Percentiles rank a stretch among this genome's conserved stretches.
Evolutionary conservation across 2,888 invertebrate genomes (phyloP).

Genomic region (Drosophila prolongata): DNA sequence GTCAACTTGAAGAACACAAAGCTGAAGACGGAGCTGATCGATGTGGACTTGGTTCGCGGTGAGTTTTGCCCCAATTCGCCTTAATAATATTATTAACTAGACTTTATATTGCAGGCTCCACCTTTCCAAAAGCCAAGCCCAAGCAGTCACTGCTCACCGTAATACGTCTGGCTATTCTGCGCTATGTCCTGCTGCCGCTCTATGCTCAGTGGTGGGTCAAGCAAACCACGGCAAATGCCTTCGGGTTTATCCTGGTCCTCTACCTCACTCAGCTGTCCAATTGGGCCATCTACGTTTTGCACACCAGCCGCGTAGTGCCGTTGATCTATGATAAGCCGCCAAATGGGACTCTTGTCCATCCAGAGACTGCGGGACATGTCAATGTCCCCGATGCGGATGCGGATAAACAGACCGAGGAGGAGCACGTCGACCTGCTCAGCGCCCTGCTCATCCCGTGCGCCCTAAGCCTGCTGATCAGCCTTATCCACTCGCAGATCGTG

Average conservation of each 20-base stretch:
- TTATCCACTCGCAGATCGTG: conserved; percentile 93
- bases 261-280: conserved; percentile 89
- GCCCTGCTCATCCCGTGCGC: conserved; percentile 90
- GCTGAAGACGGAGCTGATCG: conserved; percentile 95
- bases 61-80: background rate
- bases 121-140: conserved; percentile 97
- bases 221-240: conserved; percentile 92
- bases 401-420: conserved; percentile 63
- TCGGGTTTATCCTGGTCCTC: conserved; percentile 90
- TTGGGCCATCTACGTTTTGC: conserved; percentile 84
- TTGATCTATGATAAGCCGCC: conserved; percentile 30
- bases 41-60: conserved; percentile 98
- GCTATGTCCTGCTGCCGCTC: conserved; percentile 93
- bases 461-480: conserved; percentile 90
- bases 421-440: conserved; percentile 87
- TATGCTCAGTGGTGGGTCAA: conserved; percentile 95
- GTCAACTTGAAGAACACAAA: conserved; percentile 91
- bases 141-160: conserved; percentile 95
- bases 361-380: conserved; percentile 10
- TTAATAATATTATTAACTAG: too few relatives aligned
- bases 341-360: conserved; percentile 38
- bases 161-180: conserved; percentile 91
- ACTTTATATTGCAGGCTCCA: conserved; percentile 89
- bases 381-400: conserved; percentile 12
- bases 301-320: conserved; percentile 73